A percentile compares a stretch with the other conserved stretches of the same genome.
Conservation (phyloP, 2,113 vertebrate genomes). For the Cygnus buccinator region DNA sequence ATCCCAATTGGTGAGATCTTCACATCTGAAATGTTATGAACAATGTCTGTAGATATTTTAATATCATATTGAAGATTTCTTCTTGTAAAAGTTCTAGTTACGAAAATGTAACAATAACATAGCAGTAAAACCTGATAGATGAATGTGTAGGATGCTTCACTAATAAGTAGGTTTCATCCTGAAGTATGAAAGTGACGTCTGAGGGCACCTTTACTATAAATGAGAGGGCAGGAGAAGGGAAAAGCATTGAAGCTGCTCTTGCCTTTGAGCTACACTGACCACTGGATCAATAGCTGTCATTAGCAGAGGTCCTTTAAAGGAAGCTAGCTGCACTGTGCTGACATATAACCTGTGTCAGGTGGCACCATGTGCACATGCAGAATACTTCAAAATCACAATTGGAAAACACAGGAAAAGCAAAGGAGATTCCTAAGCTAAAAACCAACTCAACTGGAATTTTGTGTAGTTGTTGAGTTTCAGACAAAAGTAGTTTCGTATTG, state of each 20-base stretch:
- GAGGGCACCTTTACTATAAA: background rate
- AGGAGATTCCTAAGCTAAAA: background rate
- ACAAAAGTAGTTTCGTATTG: background rate
- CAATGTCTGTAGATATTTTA: background rate
- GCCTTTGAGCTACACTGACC: background rate
- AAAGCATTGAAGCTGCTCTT: background rate
- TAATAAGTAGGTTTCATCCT: background rate
- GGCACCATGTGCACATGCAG: background rate
- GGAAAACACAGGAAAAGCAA: background rate
- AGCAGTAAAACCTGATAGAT: background rate
- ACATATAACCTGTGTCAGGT: constrained; percentile 18
- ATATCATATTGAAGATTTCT: background rate
- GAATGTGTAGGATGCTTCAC: background rate
- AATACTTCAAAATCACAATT: background rate
- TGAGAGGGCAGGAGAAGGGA: background rate
- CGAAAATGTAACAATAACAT: background rate
- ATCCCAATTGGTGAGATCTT: background rate
- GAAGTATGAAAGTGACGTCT: background rate
- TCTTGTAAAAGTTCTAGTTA: background rate
- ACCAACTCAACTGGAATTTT: background rate
- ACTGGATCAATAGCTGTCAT: constrained; percentile 42
- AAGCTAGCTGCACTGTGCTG: background rate
- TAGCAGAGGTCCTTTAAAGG: constrained; percentile 1
- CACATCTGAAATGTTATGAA: background rate
- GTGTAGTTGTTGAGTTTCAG: background rate